Conservation (phyloP, 1,140 invertebrate species). For the Tenebrio molitor region DNA sequence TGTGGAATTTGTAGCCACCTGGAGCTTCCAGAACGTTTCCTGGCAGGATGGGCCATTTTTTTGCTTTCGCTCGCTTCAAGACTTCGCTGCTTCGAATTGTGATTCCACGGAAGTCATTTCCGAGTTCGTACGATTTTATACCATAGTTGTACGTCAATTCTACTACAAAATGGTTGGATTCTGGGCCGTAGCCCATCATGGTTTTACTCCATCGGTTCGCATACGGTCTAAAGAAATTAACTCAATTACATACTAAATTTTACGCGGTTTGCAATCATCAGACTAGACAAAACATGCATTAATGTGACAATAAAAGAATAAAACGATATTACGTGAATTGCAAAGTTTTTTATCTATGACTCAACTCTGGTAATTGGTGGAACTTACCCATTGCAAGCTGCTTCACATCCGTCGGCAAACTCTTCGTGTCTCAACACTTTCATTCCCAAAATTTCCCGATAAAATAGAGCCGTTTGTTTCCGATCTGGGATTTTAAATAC, state of each 20-base stretch:
- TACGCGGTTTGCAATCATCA: too few species aligned
- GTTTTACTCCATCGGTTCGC: constrained; percentile 99
- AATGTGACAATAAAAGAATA: too few species aligned
- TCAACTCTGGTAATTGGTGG: not conserved
- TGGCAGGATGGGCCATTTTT: constrained; percentile 73
- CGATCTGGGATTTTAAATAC: constrained; percentile 96
- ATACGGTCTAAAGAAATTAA: constrained; percentile 82
- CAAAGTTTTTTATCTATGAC: too few species aligned
- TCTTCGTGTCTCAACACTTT: constrained; percentile 97
- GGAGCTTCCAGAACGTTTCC: constrained; percentile 80
- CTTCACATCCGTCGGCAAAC: constrained; percentile 95
- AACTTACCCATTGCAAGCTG: constrained; percentile 94
- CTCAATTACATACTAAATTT: too few species aligned
- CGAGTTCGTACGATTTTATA: constrained; percentile 84
- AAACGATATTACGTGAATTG: too few species aligned
- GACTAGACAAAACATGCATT: too few species aligned
- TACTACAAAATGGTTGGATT: constrained; percentile 95
- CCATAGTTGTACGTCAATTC: constrained; percentile 99
- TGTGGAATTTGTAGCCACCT: constrained; percentile 91
- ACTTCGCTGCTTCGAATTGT: constrained; percentile 85
- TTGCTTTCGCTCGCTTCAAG: constrained; percentile 78
- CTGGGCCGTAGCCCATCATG: constrained; percentile 98
- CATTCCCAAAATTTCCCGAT: constrained; percentile 92
- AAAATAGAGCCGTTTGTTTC: constrained; percentile 87
- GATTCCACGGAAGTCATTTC: constrained; percentile 93